Base-by-base conservation (phyloP, 2,797 vertebrate genomes). In the Myotis daubentonii region DNA sequence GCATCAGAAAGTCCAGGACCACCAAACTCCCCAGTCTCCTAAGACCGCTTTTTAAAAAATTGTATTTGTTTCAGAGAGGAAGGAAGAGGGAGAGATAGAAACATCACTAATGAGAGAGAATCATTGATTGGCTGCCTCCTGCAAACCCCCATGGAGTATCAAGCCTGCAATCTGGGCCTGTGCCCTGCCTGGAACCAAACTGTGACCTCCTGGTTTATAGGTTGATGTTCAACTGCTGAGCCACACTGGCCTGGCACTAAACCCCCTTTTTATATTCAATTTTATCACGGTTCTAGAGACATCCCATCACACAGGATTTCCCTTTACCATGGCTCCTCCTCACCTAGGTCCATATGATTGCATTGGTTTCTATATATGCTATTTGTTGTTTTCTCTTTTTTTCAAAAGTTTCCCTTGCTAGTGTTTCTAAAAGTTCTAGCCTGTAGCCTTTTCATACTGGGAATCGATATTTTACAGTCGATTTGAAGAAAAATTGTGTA, bases 401-500 rank as follows among this genome's bases (percentile, higher is more conserved):
- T 85, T 33, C 6, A 51, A 25, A 81, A 83, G 33, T 60, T 65
- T 36, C 30, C 44, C 85, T 79, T 79, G 11, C 33, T 74, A 36
- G 36, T 49, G 11, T n/a, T 65, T 95, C 89, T 75, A 16, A 47
- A 95, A 70, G 8, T 87, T 89, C 28, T 83, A 86, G 3, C 13
- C 41, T 87, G 4, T 70, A 60, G 9, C 41, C 20, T 89, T 92
- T 86, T 57, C 74, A 51, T 78, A 51, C 2, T 81, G 86, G 51
- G 9, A 78, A 20, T 84, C 93, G 49, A 10, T 75, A 53, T 96
- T 72, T 85, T 62, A 91, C 11, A 94, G 38, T 44, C 57, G n/a
- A 84, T 80, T 47, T 85, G n/a, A 91, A 89, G n/a, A 83, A 93
- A 87, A 71, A 41, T 30, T 86, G 3, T 80, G 19, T 94, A 41